Conservation (phyloP, 2,888 invertebrate genomes). For the Coenonympha arcania region DNA sequence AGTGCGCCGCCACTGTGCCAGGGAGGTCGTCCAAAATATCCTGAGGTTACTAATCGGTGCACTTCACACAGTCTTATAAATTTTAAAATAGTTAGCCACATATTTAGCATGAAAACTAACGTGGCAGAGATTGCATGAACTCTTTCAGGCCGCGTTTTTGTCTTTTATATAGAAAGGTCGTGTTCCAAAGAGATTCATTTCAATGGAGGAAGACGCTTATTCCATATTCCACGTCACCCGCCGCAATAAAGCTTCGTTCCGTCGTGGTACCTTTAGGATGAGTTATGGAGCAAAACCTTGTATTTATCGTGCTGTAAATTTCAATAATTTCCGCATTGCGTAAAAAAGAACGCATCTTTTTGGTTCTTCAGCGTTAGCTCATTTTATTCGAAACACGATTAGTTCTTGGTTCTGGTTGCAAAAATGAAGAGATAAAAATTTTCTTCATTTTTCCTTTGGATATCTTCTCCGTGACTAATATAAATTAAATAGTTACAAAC, state of each 20-base stretch:
- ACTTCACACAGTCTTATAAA: background rate
- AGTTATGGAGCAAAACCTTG: background rate
- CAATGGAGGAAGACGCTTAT: slow-evolving; percentile 17
- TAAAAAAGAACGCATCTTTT: too few species aligned
- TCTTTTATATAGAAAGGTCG: slow-evolving; percentile 21
- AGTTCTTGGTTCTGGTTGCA: too few species aligned
- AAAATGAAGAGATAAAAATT: too few species aligned
- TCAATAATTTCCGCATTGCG: background rate
- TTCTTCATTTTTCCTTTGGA: too few species aligned
- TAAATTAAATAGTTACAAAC: too few species aligned
- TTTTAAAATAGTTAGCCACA: slow-evolving; percentile 1
- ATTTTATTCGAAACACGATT: background rate
- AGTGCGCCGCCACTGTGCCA: too few species aligned
- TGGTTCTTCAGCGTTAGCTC: too few species aligned
- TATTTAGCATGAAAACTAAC: slow-evolving; percentile 10
- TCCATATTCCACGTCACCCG: slow-evolving; percentile 20
- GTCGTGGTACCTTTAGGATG: background rate
- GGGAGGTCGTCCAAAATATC: too few species aligned
- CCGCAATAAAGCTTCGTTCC: slow-evolving; percentile 7
- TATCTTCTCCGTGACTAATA: too few species aligned
- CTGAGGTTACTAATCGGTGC: background rate
- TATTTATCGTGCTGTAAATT: background rate
- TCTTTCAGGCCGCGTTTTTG: slow-evolving; percentile 16
- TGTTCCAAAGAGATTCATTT: slow-evolving; percentile 22
- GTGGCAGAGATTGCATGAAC: slow-evolving; percentile 8